Evolutionary conservation across 2,888 invertebrate species (phyloP).

Genomic region (Sisyra terminalis): DNA sequence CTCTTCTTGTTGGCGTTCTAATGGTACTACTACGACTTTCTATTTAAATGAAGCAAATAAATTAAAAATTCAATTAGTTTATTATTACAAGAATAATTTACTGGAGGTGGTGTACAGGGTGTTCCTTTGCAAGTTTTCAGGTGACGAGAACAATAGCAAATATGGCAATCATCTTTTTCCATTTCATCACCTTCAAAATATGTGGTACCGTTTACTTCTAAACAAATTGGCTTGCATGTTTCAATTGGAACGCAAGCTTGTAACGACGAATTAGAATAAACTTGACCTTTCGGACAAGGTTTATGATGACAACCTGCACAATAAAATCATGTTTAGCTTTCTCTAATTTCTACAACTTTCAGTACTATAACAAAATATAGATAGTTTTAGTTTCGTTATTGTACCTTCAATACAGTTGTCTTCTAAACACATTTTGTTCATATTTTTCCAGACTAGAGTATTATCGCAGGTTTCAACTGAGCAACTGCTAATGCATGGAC

Average conservation of each 20-base stretch:
- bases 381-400: constrained; percentile 11
- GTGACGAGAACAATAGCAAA: constrained; percentile 58
- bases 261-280: constrained; percentile 52
- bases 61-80: neutral
- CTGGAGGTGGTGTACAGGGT: constrained; percentile 36
- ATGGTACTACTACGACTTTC: neutral
- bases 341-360: constrained; percentile 7
- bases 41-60: neutral
- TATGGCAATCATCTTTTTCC: constrained; percentile 61
- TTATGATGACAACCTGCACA: constrained; percentile 52
- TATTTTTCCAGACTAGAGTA: constrained; percentile 41
- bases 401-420: constrained; percentile 66
- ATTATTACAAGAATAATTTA: constrained; percentile 13
- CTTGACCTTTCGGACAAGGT: constrained; percentile 52
- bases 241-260: constrained; percentile 58
- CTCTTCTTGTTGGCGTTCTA: constrained; percentile 10
- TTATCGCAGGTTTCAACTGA: constrained; percentile 77
- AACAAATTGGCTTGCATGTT: constrained; percentile 52
- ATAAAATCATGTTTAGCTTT: neutral
- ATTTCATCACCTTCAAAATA: constrained; percentile 66
- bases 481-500: constrained; percentile 67
- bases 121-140: constrained; percentile 52
- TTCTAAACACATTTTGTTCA: constrained; percentile 46
- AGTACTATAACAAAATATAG: too few species aligned
- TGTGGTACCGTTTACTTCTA: constrained; percentile 45